These are phyloP conservation scores for Amitus sp. DNA, from an alignment of 2,888 invertebrate genomes.

Conservation along the genomic window DNA sequence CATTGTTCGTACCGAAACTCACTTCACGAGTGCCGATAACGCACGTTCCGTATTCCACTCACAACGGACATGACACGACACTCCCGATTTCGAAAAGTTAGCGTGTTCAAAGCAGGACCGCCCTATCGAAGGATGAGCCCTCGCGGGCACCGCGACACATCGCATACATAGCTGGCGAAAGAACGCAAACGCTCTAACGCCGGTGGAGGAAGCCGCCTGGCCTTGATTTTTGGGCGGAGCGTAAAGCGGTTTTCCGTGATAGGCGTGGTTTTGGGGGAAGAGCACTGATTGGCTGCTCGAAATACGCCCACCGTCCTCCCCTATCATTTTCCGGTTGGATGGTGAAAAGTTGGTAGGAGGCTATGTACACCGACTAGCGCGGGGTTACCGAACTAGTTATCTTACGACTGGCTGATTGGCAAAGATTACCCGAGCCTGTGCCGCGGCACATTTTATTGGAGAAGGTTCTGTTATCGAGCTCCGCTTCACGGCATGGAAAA, in stretches of 20 bases:
- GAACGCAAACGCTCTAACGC: neutral
- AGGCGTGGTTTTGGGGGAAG: neutral
- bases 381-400: neutral
- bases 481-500: neutral
- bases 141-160: neutral
- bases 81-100: too few species aligned
- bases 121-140: neutral
- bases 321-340: constrained; percentile 1
- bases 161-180: neutral
- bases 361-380: neutral
- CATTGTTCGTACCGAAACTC: too few species aligned
- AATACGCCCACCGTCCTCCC: neutral
- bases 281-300: neutral
- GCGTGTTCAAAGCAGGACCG: too few species aligned
- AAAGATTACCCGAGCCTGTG: constrained; percentile 1
- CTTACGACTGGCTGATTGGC: neutral
- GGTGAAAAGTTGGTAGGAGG: neutral
- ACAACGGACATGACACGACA: too few species aligned
- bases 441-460: neutral
- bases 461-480: neutral
- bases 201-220: neutral
- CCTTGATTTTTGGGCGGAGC: neutral
- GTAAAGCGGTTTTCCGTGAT: neutral
- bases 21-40: too few species aligned
- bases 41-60: too few species aligned